Evolutionary conservation across 2,113 vertebrate species (phyloP).

Genomic region (Bettongia penicillata): DNA sequence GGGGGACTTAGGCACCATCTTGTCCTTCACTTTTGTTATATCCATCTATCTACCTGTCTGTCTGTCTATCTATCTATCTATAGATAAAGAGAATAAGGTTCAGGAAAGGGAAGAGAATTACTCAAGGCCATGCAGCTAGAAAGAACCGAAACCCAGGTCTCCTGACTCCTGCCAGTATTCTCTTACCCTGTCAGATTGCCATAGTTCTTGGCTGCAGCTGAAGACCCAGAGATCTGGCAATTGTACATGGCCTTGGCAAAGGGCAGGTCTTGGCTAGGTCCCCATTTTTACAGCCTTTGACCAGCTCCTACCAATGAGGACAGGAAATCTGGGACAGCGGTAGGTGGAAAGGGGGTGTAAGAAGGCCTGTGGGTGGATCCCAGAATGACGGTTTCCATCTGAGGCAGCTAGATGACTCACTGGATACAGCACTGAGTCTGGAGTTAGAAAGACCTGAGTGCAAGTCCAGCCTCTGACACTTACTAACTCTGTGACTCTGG

Average conservation of each 20-base stretch:
- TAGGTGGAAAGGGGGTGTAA: not conserved
- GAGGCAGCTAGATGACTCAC: not conserved
- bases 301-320: not conserved
- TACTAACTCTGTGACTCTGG: not conserved
- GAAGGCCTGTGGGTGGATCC: not conserved
- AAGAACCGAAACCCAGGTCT: not conserved
- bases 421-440: not conserved
- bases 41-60: not conserved
- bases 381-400: not conserved
- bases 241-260: not conserved
- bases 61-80: not conserved
- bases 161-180: not conserved
- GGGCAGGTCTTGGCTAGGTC: not conserved
- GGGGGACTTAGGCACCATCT: not conserved
- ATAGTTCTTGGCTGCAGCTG: not conserved
- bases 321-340: not conserved
- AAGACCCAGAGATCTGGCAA: not conserved
- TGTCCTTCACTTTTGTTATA: not conserved
- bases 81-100: not conserved
- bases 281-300: no score
- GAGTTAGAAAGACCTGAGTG: not conserved
- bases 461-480: not conserved
- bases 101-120: not conserved
- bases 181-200: not conserved
- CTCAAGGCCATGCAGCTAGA: not conserved